Evolutionary conservation across 2,888 invertebrate species (phyloP).

Genomic region (Rotaria magnacalcarata): DNA sequence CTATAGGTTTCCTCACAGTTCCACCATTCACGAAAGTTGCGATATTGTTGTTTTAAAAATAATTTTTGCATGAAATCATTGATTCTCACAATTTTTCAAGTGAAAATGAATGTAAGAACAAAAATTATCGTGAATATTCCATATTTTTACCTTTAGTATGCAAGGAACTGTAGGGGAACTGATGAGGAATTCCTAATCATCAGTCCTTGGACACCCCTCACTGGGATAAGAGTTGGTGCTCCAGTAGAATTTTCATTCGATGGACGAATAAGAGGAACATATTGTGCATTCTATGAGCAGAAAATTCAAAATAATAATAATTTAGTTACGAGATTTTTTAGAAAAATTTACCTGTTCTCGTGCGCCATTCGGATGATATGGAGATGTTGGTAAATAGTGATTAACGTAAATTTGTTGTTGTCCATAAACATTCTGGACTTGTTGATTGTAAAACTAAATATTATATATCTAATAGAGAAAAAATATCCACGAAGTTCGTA

Average conservation of each 20-base stretch:
- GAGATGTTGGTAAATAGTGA: background rate
- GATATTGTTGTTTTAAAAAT: no score
- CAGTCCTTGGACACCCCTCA: background rate
- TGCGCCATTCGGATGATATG: background rate
- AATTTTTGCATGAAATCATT: no score
- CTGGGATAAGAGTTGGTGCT: background rate
- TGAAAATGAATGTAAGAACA: no score
- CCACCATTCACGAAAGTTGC: no score
- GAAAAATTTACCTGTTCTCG: background rate
- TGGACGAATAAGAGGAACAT: background rate
- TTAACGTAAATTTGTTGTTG: background rate
- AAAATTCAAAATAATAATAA: background rate
- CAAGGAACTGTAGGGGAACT: no score
- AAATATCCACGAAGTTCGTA: background rate
- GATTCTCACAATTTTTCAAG: no score
- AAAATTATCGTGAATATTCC: no score
- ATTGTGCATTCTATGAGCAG: background rate
- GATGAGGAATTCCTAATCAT: no score
- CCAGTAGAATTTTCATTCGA: background rate
- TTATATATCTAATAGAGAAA: background rate
- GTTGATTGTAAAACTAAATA: background rate
- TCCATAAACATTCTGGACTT: background rate
- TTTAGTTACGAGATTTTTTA: background rate
- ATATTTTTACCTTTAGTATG: no score
- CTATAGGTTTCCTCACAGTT: no score